Evolutionary conservation across 2,797 vertebrate genomes (phyloP), one percentile per base, ranked within the genome.

Genomic region (Onychomys leucogaster): DNA sequence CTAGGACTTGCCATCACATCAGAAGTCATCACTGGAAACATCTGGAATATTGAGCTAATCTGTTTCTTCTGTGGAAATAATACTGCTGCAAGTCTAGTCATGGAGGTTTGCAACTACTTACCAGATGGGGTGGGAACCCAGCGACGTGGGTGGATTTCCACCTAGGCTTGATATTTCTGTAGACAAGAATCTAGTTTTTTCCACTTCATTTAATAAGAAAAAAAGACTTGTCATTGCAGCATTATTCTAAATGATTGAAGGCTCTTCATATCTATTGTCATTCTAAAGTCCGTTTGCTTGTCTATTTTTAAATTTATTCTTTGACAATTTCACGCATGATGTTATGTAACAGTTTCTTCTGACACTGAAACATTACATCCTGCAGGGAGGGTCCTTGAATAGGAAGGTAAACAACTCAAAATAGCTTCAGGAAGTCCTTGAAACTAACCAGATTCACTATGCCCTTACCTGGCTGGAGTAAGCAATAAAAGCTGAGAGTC

Each of bases 21-120:
- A 87, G 85, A 97, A 0, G 8, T 91, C 57, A 85, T 87, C 63
- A n/a, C 8, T 94, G 52, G 52, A 95, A 96, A 97, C 96, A 97
- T 96, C 95, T 97, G 96, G 95, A 96, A 96, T 82, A 94, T n/a
- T 96, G 43, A 89, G 5, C 75, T 27, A 46, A 84, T 19, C 90
- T 94, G 37, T 69, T 89, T 89, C 94, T 93, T 49, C 57, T 81
- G 46, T 86, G 57, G 69, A 95, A 96, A 59, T 76, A 3, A 3
- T 52, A 83, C 8, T 25, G 4, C 67, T 93, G 9, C 34, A 91
- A 94, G 65, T 55, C 25, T 14, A 9, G 21, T 59, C 55, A 23
- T 17, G 17, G 49, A 46, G 32, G 11, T 1, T 63, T 85, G 61
- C 34, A 89, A 3, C 83, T 69, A 93, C 43, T 61, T 25, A 75